Evolutionary conservation across 2,797 vertebrate species (phyloP).

Genomic region (Sitta carolinensis): DNA sequence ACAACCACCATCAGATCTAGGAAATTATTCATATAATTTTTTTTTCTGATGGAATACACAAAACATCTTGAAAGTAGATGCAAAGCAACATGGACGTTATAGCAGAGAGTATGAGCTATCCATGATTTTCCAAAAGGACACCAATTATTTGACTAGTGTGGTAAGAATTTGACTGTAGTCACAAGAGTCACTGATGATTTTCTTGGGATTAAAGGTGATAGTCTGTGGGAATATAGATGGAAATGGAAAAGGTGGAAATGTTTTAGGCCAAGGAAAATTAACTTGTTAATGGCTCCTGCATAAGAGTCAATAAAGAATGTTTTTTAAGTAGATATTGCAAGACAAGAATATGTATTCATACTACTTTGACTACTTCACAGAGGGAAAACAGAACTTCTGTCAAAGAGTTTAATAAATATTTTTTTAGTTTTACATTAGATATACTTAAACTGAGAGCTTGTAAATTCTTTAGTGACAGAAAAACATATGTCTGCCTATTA

Average conservation of each 20-base stretch:
- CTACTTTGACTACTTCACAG: background rate
- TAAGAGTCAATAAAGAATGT: background rate
- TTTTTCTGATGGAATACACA: background rate
- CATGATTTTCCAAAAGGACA: background rate
- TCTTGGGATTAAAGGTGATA: background rate
- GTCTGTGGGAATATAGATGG: background rate
- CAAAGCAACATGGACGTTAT: background rate
- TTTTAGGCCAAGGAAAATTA: background rate
- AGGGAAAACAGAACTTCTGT: background rate
- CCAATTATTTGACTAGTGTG: background rate
- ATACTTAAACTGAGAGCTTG: background rate
- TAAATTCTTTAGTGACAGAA: background rate
- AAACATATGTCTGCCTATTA: background rate
- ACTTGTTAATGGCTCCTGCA: background rate
- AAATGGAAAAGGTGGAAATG: background rate
- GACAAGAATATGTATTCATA: background rate
- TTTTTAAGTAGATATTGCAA: background rate
- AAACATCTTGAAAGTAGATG: background rate
- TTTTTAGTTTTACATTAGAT: background rate
- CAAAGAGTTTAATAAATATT: background rate
- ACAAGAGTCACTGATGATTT: background rate
- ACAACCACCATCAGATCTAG: background rate
- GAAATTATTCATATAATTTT: background rate
- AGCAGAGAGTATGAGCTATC: background rate
- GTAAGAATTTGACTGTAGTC: fast-evolving